These are phyloP conservation scores for Nephrotoma guestfalica DNA, from an alignment of 2,888 invertebrate species.

Conservation along the genomic window DNA sequence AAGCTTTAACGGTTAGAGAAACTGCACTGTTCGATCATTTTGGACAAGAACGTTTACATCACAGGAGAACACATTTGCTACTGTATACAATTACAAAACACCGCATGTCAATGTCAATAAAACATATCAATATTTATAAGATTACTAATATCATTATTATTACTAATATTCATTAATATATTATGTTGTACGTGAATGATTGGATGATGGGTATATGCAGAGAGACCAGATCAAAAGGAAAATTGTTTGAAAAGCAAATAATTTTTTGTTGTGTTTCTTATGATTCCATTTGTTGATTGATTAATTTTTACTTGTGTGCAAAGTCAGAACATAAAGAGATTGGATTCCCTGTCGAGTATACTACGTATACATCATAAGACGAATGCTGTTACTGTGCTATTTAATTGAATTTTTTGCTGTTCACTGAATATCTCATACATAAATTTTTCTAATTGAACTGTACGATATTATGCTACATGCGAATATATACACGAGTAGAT, in stretches of 20 bases:
- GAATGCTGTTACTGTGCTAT: not conserved
- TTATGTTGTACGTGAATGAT: too few relatives aligned
- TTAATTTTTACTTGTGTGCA: not conserved
- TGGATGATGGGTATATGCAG: too few relatives aligned
- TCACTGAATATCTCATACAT: not conserved
- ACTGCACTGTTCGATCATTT: too few relatives aligned
- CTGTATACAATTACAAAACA: not conserved
- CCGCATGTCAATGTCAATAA: not conserved
- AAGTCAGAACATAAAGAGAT: not conserved
- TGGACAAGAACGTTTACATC: too few relatives aligned
- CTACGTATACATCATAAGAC: not conserved
- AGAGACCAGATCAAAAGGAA: not conserved
- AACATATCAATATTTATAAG: not conserved
- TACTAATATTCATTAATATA: not conserved
- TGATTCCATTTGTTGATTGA: not conserved
- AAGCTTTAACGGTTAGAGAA: too few relatives aligned
- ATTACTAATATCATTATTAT: not conserved
- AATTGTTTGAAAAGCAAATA: not conserved
- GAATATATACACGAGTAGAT: not conserved
- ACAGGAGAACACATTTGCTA: too few relatives aligned
- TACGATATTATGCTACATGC: not conserved
- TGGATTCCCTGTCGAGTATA: not conserved
- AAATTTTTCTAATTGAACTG: not conserved
- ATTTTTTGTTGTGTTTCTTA: not conserved
- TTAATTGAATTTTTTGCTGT: not conserved